phyloP scores from a whole-genome alignment of 2,888 invertebrate species.

The Arctia plantaginis region DNA sequence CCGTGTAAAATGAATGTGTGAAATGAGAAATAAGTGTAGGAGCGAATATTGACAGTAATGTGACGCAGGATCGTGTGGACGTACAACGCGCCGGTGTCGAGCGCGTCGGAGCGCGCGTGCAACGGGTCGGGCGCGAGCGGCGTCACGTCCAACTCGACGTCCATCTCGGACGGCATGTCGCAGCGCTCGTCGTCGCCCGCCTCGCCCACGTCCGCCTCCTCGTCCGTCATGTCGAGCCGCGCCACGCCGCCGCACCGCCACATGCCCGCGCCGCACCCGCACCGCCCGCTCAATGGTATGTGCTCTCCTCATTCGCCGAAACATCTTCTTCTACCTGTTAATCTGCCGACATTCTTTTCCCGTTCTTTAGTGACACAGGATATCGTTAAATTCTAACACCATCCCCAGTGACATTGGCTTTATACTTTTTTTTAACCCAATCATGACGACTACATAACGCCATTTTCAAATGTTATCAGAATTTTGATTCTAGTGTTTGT shows the following conservation, averaged over 20 bases:
- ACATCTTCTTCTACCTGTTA: too few relatives aligned
- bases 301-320: neutral
- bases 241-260: slow-evolving; percentile 78
- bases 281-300: slow-evolving; percentile 76
- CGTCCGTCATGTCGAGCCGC: slow-evolving; percentile 94
- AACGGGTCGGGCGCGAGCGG: slow-evolving; percentile 88
- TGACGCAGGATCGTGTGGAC: slow-evolving; percentile 93
- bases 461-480: too few relatives aligned
- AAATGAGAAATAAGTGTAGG: neutral
- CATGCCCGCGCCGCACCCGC: slow-evolving; percentile 59
- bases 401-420: too few relatives aligned
- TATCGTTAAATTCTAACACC: too few relatives aligned
- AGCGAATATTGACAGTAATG: slow-evolving; percentile 12
- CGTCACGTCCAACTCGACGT: slow-evolving; percentile 85
- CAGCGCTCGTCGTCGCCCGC: slow-evolving; percentile 89
- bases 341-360: too few relatives aligned
- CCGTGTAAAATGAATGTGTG: neutral
- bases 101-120: slow-evolving; percentile 84
- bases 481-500: too few relatives aligned
- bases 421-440: too few relatives aligned
- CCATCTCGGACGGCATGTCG: slow-evolving; percentile 84
- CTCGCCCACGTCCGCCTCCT: slow-evolving; percentile 95
- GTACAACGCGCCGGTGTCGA: slow-evolving; percentile 94
- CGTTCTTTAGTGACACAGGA: too few relatives aligned
- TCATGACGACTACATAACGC: too few relatives aligned